phyloP scores from a whole-genome alignment of 2,797 vertebrate species.

The Helarctos malayanus region DNA sequence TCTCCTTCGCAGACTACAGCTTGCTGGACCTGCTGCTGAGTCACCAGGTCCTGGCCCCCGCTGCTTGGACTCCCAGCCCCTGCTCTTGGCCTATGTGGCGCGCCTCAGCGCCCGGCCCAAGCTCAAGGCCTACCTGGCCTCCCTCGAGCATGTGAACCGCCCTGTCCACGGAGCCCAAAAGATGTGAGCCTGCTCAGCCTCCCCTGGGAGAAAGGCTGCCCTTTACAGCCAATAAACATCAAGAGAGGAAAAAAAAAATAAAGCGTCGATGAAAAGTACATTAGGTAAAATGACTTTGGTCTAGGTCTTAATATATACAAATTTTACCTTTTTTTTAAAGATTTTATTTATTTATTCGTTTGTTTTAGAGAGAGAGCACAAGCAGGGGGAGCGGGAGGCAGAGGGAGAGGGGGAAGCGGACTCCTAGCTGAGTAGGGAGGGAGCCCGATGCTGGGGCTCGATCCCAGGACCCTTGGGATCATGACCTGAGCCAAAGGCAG shows the following conservation, averaged over 20 bases:
- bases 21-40: slow-evolving; percentile 88
- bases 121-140: slow-evolving; percentile 87
- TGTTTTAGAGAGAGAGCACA: too few species aligned
- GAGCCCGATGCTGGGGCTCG: too few species aligned
- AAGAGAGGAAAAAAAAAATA: background rate
- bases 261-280: background rate
- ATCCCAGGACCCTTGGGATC: too few species aligned
- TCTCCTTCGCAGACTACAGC: slow-evolving; percentile 90
- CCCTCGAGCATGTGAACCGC: slow-evolving; percentile 85
- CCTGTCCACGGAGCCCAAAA: background rate
- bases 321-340: background rate
- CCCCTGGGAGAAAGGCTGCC: slow-evolving; percentile 58
- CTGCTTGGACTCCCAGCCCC: slow-evolving; percentile 86
- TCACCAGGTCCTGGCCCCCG: slow-evolving; percentile 86
- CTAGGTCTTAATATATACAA: background rate
- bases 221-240: slow-evolving; percentile 22
- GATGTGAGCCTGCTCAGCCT: slow-evolving; percentile 72
- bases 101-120: slow-evolving; percentile 85
- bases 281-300: background rate
- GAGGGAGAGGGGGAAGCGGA: too few species aligned
- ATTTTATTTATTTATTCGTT: too few species aligned
- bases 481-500: background rate
- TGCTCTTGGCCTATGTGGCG: slow-evolving; percentile 85
- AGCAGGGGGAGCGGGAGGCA: too few species aligned
- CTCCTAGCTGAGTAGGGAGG: too few species aligned